Conservation (phyloP, 2,113 vertebrate species). For the Odontesthes bonariensis region DNA sequence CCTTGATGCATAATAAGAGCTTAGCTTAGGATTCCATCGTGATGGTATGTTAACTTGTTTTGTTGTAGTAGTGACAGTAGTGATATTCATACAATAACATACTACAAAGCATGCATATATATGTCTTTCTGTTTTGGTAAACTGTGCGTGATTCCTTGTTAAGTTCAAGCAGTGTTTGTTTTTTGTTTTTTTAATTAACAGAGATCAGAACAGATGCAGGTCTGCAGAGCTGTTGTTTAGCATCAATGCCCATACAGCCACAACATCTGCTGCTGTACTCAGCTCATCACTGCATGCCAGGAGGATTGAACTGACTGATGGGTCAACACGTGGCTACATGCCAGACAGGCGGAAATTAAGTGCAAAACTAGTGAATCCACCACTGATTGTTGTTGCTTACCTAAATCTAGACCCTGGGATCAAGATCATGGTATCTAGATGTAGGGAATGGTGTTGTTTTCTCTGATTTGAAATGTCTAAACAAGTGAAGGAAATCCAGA, state of each 20-base stretch:
- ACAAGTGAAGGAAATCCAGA: constrained; percentile 21
- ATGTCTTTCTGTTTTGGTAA: background rate
- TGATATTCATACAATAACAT: background rate
- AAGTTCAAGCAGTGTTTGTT: constrained; percentile 9
- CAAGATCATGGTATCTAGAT: constrained; percentile 11
- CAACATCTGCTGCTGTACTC: constrained; percentile 74
- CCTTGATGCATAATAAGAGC: background rate
- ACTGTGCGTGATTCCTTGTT: background rate
- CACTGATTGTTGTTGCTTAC: constrained; percentile 37
- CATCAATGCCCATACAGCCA: constrained; percentile 57
- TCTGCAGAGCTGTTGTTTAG: constrained; percentile 63
- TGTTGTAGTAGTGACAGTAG: background rate
- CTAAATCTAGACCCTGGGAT: constrained; percentile 3
- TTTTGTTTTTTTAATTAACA: constrained; percentile 65
- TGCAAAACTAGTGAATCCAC: constrained; percentile 25
- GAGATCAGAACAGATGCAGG: constrained; percentile 66
- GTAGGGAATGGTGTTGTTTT: constrained; percentile 1
- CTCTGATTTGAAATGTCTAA: constrained; percentile 23
- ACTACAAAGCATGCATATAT: background rate
- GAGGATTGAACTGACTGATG: constrained; percentile 68
- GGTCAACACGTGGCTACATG: constrained; percentile 36
- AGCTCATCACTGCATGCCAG: constrained; percentile 52
- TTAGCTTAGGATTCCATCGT: constrained; percentile 7
- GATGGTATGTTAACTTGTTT: background rate
- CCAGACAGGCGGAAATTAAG: constrained; percentile 28